phyloP scores from a whole-genome alignment of 2,888 invertebrate species.

The Chymomyza caudatula region DNA sequence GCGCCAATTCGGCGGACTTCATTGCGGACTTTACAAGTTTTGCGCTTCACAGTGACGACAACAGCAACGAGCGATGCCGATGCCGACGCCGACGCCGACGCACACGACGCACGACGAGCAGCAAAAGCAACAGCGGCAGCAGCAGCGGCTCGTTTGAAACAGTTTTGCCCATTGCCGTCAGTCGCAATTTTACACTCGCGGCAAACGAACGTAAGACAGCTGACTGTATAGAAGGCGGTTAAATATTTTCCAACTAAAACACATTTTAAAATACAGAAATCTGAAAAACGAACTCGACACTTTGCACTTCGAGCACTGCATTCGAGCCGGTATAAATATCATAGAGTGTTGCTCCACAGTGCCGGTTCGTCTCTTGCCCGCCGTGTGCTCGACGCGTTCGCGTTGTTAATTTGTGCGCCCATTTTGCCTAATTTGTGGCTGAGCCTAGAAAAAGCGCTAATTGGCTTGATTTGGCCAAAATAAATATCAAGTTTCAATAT shows the following conservation, averaged over 20 bases:
- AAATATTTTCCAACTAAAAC: constrained; percentile 37
- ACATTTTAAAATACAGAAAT: constrained; percentile 38
- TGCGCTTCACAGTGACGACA: not conserved
- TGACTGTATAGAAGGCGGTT: constrained; percentile 29
- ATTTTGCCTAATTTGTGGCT: constrained; percentile 30
- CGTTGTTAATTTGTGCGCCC: not conserved
- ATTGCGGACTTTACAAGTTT: constrained; percentile 7
- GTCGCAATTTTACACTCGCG: constrained; percentile 66
- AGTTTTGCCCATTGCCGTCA: constrained; percentile 20
- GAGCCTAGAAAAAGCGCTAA: constrained; percentile 48
- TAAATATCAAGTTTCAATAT: constrained; percentile 61
- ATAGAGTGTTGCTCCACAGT: not conserved
- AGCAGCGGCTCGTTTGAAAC: constrained; percentile 25
- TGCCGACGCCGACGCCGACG: not conserved
- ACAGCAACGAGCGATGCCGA: not conserved
- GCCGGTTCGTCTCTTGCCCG: not conserved
- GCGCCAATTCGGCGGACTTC: not conserved
- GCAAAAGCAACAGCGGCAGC: not conserved
- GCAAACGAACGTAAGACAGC: constrained; percentile 50
- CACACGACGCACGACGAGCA: not conserved
- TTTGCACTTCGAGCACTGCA: constrained; percentile 36
- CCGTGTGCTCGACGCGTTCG: not conserved
- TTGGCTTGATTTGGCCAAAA: constrained; percentile 46
- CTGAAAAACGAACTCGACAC: constrained; percentile 18
- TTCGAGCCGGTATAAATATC: constrained; percentile 38